Base-by-base conservation (phyloP, 1,140 invertebrate genomes). In the Gonioctena quinquepunctata region DNA sequence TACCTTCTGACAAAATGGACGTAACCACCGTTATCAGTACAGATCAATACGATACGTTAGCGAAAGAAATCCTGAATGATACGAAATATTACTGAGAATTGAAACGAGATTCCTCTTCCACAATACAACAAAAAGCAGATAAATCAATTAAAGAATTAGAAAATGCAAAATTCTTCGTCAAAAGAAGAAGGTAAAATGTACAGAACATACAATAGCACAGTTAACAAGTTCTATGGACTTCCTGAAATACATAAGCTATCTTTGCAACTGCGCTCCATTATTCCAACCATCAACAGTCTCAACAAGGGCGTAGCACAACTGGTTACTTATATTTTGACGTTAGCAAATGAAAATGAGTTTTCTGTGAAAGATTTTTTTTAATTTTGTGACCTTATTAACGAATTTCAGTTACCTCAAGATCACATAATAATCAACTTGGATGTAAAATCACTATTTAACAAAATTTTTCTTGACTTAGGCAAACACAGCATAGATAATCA, bases 1-100 rank as follows among this genome's bases (percentile, higher is more conserved):
- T 60, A 16, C 22, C 13, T 18, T 63, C 42, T 18, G 61, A 63
- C 5, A 63, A 63, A 42, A 49, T 33, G 27, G 42, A 63, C n/a
- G 28, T 63, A n/a, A 63, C 61, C 11, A 42, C 61, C n/a, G 18
- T 63, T 21, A 7, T 63, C 13, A 13, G 6, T 42, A 7, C 11
- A 49, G 19, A 28, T 18, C 27, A 63, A 11, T 63, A 63, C 19
- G 8, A 16, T n/a, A 4, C 6, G 19, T 27, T 63, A 2, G 18
- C 27, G 8, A 18, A 19, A 13, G 19, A 63, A 5, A 42, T 63
- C 16, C 28, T 63, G 6, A 42, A 33, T 63, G 61, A 63, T 42
- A 28, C 13, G 7, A 49, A 16, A n/a, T 63, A 63, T 42, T 42
- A 63, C 22, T 13, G 11, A 49, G 6, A n/a, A 8, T 8, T 59